These are phyloP conservation scores for Smutsia gigantea DNA, from an alignment of 2,797 vertebrate genomes.

Conservation along the genomic window DNA sequence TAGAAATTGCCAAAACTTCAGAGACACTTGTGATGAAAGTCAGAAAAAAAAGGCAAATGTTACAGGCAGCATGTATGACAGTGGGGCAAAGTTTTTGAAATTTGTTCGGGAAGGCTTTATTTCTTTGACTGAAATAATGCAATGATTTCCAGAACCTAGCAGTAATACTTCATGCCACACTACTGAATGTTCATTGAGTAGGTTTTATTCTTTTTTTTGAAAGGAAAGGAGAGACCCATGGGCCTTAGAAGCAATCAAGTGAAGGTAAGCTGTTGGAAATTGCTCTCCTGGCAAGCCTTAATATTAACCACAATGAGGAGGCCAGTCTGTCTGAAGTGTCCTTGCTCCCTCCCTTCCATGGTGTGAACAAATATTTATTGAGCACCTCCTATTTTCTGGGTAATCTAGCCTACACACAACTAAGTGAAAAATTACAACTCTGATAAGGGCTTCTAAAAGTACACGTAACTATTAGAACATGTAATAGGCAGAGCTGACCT, in stretches of 20 bases:
- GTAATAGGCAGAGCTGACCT: slow-evolving; percentile 13
- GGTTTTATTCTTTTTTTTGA: slow-evolving; percentile 72
- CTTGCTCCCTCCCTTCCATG: not conserved
- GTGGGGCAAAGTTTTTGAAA: slow-evolving; percentile 71
- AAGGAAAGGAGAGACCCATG: slow-evolving; percentile 34
- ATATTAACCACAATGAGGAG: not conserved
- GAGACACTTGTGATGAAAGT: slow-evolving; percentile 68
- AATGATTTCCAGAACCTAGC: slow-evolving; percentile 59
- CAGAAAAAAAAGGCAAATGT: slow-evolving; percentile 70
- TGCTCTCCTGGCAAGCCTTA: slow-evolving; percentile 27
- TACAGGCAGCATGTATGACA: slow-evolving; percentile 57
- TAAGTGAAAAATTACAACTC: slow-evolving; percentile 55
- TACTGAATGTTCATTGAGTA: slow-evolving; percentile 29
- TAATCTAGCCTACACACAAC: slow-evolving; percentile 41
- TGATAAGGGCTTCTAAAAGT: not conserved
- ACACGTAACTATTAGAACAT: not conserved
- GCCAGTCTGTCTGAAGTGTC: not conserved
- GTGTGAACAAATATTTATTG: slow-evolving; percentile 58
- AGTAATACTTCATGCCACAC: slow-evolving; percentile 55
- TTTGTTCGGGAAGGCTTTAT: slow-evolving; percentile 78
- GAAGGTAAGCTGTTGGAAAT: slow-evolving; percentile 27
- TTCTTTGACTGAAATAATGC: slow-evolving; percentile 71
- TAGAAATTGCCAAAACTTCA: slow-evolving; percentile 74
- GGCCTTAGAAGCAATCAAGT: slow-evolving; percentile 26
- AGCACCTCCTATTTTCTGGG: slow-evolving; percentile 56